Conservation (phyloP, 2,888 invertebrate genomes). For the Cephus spinipes region DNA sequence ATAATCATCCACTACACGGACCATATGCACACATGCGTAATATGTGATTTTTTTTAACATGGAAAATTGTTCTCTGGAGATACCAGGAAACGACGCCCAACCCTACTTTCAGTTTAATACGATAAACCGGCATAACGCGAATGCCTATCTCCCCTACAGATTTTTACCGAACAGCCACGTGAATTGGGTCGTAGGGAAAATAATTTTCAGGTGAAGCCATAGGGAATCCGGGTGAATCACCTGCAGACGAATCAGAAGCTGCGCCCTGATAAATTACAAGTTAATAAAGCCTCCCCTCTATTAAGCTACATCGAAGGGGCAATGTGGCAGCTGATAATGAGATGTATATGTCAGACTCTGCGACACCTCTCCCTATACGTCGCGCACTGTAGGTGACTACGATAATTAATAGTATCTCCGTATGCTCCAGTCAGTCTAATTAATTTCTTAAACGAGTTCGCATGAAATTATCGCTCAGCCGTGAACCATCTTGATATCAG, state of each 20-base stretch:
- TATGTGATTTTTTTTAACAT: neutral
- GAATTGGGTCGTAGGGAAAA: neutral
- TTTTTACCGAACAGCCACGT: neutral
- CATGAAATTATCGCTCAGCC: constrained; percentile 10
- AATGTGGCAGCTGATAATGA: constrained; percentile 28
- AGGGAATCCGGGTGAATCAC: constrained; percentile 4
- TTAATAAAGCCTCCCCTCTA: constrained; percentile 22
- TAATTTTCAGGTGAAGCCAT: neutral
- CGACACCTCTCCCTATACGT: constrained; percentile 6
- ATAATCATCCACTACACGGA: neutral
- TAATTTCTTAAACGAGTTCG: constrained; percentile 29
- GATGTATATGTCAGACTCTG: constrained; percentile 27
- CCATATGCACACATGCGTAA: neutral
- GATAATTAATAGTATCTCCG: constrained; percentile 24
- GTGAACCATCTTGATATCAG: constrained; percentile 1
- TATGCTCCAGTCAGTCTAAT: constrained; percentile 25
- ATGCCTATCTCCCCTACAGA: neutral
- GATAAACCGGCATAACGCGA: neutral
- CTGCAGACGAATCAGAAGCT: constrained; percentile 3
- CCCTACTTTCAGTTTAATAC: neutral
- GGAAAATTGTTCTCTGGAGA: neutral
- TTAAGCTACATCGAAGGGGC: constrained; percentile 21
- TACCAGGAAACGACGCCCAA: neutral
- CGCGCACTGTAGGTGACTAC: constrained; percentile 13
- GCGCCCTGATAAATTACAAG: constrained; percentile 20